A percentile compares a stretch with the other conserved stretches of the same genome.
Evolutionary conservation across 2,888 invertebrate genomes (phyloP).

Genomic region (Conchocele bisecta): DNA sequence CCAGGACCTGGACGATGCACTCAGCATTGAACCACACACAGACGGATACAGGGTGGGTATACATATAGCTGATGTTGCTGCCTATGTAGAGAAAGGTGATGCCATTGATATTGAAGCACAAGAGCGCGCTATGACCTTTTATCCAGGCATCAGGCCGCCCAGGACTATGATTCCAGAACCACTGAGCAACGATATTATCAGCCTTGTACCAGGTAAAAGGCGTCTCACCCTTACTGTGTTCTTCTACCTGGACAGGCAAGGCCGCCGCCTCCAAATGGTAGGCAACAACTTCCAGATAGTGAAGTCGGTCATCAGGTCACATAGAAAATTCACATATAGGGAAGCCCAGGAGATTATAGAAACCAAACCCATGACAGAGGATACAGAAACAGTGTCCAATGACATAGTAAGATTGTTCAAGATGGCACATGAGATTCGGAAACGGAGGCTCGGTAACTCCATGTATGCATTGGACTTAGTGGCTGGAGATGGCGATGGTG

Average conservation of each 20-base stretch:
- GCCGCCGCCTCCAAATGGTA: too few species aligned
- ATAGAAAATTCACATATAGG: constrained; percentile 26
- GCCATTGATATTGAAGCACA: constrained; percentile 50
- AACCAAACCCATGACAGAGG: too few species aligned
- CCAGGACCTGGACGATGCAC: constrained; percentile 59
- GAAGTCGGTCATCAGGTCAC: constrained; percentile 35
- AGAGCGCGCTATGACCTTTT: constrained; percentile 42
- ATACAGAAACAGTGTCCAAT: too few species aligned
- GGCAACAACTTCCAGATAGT: constrained; percentile 9
- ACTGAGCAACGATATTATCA: constrained; percentile 34
- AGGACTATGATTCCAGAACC: constrained; percentile 55
- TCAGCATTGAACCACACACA: constrained; percentile 26
- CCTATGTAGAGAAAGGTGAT: constrained; percentile 26
- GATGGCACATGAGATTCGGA: too few species aligned
- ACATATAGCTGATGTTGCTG: constrained; percentile 58
- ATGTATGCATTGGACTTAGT: too few species aligned
- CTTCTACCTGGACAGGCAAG: constrained; percentile 29
- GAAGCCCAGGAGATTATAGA: constrained; percentile 41
- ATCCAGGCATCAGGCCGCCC: constrained; percentile 32
- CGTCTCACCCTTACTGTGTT: constrained; percentile 55
- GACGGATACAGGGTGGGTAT: constrained; percentile 45
- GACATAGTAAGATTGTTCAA: not conserved
- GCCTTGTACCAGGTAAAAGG: constrained; percentile 40
- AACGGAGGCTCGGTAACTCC: too few species aligned
- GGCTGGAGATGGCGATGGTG: too few species aligned